Evolutionary conservation across 2,113 vertebrate species (phyloP), one percentile per base, ranked within the genome.

Genomic region (Crocuta crocuta): DNA sequence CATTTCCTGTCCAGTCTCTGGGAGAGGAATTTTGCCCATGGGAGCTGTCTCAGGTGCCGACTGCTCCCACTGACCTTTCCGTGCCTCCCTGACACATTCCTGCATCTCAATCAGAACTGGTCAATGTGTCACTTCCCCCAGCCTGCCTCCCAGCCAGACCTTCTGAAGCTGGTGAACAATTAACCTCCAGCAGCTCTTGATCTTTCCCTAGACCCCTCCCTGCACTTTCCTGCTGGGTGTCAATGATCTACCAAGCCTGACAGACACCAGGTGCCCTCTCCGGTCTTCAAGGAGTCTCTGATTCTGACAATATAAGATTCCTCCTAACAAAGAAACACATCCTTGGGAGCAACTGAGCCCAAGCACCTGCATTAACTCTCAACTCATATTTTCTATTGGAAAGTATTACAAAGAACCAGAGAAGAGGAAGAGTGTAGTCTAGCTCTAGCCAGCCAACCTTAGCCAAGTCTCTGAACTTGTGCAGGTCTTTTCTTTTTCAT

Each of bases 101-200:
- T 98, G 83, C 81, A 86, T 97, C 84, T 97, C 21, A 98, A 94
- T 97, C 89, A 95, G 96, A 76, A 35, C 76, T 94, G 92, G 98
- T 98, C 98, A 98, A 98, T 97, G 95, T 98, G 98, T 98, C 91
- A 98, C 98, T 95, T 95, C 48, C 39, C n/a, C 92, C 87, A 35
- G 78, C 83, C 71, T 3, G 19, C 91, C 93, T 95, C 86, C 53
- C 86, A 10, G 9, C 70, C 48, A 0, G 78, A 63, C 96, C 97
- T 95, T 96, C 96, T 95, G 95, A 96, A 63, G 87, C 98, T 97
- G 92, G 94, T 98, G 97, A 98, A 98, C 98, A 95, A 98, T 98
- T 98, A 98, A 91, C 95, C 80, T 79, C 71, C 96, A 96, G 97
- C 90, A 95, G 81, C 84, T 87, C 85, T 94, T 70, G 92, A 63